Conservation (phyloP, 2,797 vertebrate genomes). For the Darevskia mixta region DNA sequence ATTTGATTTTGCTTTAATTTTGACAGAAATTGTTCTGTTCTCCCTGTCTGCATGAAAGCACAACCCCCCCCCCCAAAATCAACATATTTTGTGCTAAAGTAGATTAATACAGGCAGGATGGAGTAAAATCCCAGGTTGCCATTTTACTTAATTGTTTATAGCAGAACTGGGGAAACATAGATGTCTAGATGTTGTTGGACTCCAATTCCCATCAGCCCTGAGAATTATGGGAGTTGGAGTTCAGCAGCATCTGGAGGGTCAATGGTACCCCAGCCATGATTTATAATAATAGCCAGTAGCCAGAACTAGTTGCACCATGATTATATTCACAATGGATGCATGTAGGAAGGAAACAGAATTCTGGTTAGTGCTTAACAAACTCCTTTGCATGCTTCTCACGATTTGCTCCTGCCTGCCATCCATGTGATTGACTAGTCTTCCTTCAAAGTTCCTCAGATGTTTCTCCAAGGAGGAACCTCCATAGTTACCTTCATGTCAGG, state of each 20-base stretch:
- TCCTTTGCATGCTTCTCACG: too few species aligned
- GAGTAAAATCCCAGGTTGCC: neutral
- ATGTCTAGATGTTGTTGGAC: too few species aligned
- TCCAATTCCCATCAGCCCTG: too few species aligned
- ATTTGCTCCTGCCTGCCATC: too few species aligned
- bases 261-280: too few species aligned
- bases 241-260: too few species aligned
- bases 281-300: neutral
- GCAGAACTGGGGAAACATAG: too few species aligned
- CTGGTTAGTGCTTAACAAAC: too few species aligned
- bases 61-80: neutral
- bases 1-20: neutral
- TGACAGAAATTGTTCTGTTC: neutral
- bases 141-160: neutral
- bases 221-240: too few species aligned
- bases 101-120: neutral
- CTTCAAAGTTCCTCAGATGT: neutral
- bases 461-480: neutral
- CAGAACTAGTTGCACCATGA: neutral
- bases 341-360: neutral
- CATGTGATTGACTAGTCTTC: neutral
- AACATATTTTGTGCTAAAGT: constrained; percentile 15
- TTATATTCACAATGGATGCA: neutral
- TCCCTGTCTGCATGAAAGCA: neutral
- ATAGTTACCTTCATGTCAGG: neutral